Conservation (phyloP, 2,113 vertebrate genomes). For the Penelope pileata region DNA sequence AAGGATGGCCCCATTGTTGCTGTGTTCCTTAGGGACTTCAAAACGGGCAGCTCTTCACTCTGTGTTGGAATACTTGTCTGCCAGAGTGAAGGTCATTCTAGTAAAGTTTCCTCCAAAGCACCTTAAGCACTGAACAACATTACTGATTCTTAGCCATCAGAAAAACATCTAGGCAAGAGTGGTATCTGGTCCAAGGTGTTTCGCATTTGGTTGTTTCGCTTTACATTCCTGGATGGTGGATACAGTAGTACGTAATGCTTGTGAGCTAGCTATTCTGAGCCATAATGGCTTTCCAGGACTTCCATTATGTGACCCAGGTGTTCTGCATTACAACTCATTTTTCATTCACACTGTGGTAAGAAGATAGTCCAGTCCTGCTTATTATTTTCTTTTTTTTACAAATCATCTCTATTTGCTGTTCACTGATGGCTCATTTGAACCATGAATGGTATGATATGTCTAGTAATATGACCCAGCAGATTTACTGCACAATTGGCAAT, state of each 20-base stretch:
- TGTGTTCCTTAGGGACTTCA: background rate
- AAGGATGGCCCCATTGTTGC: background rate
- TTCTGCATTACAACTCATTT: constrained; percentile 68
- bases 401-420: constrained; percentile 62
- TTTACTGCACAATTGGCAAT: constrained; percentile 73
- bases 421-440: constrained; percentile 73
- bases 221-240: background rate
- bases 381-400: constrained; percentile 40
- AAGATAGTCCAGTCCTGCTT: constrained; percentile 62
- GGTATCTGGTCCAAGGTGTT: background rate
- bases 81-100: background rate
- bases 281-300: constrained; percentile 70
- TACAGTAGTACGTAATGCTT: constrained; percentile 9
- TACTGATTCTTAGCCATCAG: background rate
- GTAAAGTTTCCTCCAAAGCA: background rate
- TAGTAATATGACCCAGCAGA: constrained; percentile 72
- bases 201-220: background rate
- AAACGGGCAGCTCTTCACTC: rapidly evolving
- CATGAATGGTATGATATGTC: constrained; percentile 64
- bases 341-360: constrained; percentile 66
- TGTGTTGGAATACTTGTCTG: background rate
- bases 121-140: background rate
- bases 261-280: constrained; percentile 61
- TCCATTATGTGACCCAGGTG: constrained; percentile 73
- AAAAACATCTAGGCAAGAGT: background rate